Conservation (phyloP, 2,113 vertebrate genomes). For the Esox niger region DNA sequence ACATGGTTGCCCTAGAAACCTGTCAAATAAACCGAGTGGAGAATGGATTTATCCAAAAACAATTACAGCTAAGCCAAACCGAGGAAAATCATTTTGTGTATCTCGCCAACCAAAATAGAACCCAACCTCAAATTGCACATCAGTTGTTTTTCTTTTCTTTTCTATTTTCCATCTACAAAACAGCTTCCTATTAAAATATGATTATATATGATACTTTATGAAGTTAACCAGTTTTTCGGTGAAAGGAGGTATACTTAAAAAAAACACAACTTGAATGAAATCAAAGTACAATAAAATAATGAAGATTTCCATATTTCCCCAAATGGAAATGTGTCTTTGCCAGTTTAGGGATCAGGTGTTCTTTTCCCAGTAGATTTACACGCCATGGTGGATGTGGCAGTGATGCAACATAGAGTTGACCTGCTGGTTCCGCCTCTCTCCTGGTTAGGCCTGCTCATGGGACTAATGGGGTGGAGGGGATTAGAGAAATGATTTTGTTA, state of each 20-base stretch:
- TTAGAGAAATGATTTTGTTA: no score
- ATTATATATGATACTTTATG: no score
- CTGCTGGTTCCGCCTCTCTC: conserved; percentile 53
- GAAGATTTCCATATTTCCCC: no score
- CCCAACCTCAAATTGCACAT: conserved; percentile 53
- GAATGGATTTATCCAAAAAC: conserved; percentile 67
- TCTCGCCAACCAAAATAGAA: conserved; percentile 64
- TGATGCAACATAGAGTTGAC: no score
- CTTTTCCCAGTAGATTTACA: no score
- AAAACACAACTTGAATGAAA: no score
- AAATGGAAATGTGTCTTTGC: no score
- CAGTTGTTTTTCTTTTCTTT: conserved; percentile 38
- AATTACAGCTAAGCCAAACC: conserved; percentile 68
- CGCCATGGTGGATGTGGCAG: no score
- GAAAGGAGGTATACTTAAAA: no score
- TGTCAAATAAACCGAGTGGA: conserved; percentile 55
- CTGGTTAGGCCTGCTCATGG: conserved; percentile 45
- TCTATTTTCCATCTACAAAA: conserved; percentile 36
- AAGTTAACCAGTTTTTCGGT: no score
- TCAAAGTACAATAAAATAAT: no score
- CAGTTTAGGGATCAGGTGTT: no score
- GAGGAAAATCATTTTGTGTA: conserved; percentile 62
- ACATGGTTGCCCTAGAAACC: conserved; percentile 62
- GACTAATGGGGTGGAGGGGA: conserved; percentile 38
- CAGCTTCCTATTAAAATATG: conserved; percentile 57